Evolutionary conservation across 2,888 invertebrate genomes (phyloP).

Genomic region (Macaria notata): DNA sequence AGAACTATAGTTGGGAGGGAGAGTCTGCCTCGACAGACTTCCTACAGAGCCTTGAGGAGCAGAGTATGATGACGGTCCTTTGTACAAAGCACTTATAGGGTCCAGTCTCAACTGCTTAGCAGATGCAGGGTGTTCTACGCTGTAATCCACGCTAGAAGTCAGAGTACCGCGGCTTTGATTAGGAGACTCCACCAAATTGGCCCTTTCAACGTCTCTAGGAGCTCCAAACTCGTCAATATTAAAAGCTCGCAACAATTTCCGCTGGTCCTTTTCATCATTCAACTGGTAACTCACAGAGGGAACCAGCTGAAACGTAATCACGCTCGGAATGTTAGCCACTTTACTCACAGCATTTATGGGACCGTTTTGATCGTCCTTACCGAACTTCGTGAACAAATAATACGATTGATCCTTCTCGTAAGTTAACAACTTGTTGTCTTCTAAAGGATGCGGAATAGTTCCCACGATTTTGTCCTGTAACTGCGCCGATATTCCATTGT

Average conservation of each 20-base stretch:
- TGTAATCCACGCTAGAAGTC: constrained; percentile 53
- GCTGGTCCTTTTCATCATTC: constrained; percentile 63
- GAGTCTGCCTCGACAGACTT: constrained; percentile 48
- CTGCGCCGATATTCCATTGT: constrained; percentile 67
- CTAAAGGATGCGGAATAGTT: constrained; percentile 65
- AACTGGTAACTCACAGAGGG: constrained; percentile 68
- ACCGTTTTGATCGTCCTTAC: constrained; percentile 44
- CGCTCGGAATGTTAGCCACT: constrained; percentile 40
- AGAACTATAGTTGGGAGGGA: constrained; percentile 46
- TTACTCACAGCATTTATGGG: constrained; percentile 30
- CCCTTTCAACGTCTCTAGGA: constrained; percentile 43
- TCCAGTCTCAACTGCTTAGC: constrained; percentile 41
- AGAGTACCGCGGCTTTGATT: constrained; percentile 42
- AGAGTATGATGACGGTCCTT: constrained; percentile 71
- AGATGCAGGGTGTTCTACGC: constrained; percentile 52
- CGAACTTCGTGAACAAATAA: constrained; percentile 62
- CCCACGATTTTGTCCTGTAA: constrained; percentile 70
- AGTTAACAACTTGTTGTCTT: constrained; percentile 63
- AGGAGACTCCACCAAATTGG: constrained; percentile 37
- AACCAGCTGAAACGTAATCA: constrained; percentile 58
- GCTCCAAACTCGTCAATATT: constrained; percentile 60
- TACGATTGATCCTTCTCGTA: constrained; percentile 73
- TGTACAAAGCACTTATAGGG: constrained; percentile 52
- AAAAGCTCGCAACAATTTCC: constrained; percentile 58
- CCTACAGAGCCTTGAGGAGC: constrained; percentile 70